phyloP scores from a whole-genome alignment of 2,888 invertebrate species.

The Serrognathus titanus region DNA sequence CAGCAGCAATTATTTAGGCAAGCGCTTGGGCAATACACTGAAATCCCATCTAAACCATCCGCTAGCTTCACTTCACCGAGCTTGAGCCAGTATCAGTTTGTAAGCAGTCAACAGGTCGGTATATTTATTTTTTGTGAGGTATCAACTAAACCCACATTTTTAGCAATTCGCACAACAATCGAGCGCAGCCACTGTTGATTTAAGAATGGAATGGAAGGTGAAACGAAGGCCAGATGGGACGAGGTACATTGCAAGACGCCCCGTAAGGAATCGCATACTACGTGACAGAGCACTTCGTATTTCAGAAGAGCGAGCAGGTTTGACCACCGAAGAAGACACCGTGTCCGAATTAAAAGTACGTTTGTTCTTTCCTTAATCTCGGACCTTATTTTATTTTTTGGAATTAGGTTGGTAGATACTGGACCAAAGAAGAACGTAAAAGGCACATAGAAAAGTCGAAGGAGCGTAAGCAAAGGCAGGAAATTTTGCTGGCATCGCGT shows the following conservation, averaged over 20 bases:
- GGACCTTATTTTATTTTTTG: background rate
- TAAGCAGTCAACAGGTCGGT: slow-evolving; percentile 55
- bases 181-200: slow-evolving; percentile 31
- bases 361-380: background rate
- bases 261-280: slow-evolving; percentile 63
- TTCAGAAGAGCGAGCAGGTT: slow-evolving; percentile 62
- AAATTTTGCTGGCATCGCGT: slow-evolving; percentile 36
- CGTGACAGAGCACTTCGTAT: slow-evolving; percentile 66
- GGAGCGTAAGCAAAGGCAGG: slow-evolving; percentile 56
- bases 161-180: background rate
- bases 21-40: slow-evolving; percentile 47
- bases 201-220: slow-evolving; percentile 70
- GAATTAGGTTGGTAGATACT: slow-evolving; percentile 63
- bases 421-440: slow-evolving; percentile 73
- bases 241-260: slow-evolving; percentile 70
- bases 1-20: slow-evolving; percentile 64
- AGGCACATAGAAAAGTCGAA: slow-evolving; percentile 67
- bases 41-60: slow-evolving; percentile 30
- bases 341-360: slow-evolving; percentile 69
- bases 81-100: slow-evolving; percentile 58
- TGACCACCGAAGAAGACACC: slow-evolving; percentile 72
- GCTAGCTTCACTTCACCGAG: slow-evolving; percentile 56
- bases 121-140: slow-evolving; percentile 6
- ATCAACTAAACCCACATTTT: background rate
- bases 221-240: slow-evolving; percentile 73